phyloP scores from a whole-genome alignment of 2,888 invertebrate genomes.

The Stenodema calcarata region DNA sequence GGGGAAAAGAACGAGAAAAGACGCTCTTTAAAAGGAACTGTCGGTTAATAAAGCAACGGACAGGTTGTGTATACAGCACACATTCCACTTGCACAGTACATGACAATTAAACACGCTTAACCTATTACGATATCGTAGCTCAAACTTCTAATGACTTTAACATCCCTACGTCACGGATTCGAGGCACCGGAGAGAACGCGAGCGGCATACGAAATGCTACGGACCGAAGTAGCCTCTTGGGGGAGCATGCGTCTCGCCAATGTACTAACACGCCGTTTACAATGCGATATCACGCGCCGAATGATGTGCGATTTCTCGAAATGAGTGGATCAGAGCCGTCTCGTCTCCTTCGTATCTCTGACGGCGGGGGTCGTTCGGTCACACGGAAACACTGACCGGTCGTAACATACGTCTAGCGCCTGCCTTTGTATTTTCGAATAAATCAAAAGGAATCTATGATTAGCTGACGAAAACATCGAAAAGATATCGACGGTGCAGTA shows the following conservation, averaged over 20 bases:
- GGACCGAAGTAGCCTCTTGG: not conserved
- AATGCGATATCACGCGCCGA: not conserved
- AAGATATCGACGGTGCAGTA: too few species aligned
- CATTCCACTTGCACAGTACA: constrained; percentile 19
- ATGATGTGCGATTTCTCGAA: not conserved
- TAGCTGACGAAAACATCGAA: too few species aligned
- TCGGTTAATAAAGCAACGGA: constrained; percentile 9
- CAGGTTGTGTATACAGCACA: not conserved
- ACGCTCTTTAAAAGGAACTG: not conserved
- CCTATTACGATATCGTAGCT: constrained; percentile 40
- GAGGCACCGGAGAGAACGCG: not conserved
- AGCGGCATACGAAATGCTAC: not conserved
- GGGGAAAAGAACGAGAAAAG: not conserved
- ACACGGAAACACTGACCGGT: too few species aligned
- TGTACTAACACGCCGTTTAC: not conserved
- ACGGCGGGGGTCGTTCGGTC: too few species aligned
- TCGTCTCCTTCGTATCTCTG: too few species aligned
- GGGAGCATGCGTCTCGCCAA: not conserved
- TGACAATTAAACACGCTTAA: constrained; percentile 29
- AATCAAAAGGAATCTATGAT: too few species aligned
- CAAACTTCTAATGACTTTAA: constrained; percentile 31
- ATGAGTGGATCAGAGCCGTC: too few species aligned
- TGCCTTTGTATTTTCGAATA: too few species aligned
- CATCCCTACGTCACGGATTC: not conserved
- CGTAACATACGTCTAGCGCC: too few species aligned